Conservation (phyloP, 1,140 invertebrate species). For the Leucophenga varia region DNA sequence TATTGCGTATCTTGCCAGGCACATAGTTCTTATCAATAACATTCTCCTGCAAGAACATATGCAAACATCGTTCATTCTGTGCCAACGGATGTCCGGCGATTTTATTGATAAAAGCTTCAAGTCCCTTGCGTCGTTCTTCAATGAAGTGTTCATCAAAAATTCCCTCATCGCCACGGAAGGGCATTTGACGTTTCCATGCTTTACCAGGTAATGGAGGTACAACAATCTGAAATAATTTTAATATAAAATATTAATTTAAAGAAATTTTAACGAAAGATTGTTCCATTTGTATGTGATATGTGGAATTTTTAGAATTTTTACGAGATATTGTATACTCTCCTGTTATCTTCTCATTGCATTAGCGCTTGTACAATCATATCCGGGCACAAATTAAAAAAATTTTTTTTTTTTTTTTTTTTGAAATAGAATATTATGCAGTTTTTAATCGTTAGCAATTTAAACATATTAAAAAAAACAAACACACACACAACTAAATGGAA, state of each 20-base stretch:
- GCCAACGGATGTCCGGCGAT: conserved; percentile 99
- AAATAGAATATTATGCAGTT: too few relatives aligned
- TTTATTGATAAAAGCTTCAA: conserved; percentile 99
- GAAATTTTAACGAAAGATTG: too few relatives aligned
- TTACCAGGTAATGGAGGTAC: conserved; percentile 97
- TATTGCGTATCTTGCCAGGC: conserved; percentile 98
- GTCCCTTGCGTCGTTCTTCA: conserved; percentile 95
- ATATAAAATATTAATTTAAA: neutral
- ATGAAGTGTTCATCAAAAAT: conserved; percentile 99
- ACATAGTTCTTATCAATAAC: conserved; percentile 99
- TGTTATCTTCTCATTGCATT: too few relatives aligned
- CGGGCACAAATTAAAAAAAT: too few relatives aligned
- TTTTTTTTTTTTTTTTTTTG: too few relatives aligned
- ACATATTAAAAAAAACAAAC: neutral
- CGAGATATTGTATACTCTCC: too few relatives aligned
- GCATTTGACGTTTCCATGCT: conserved; percentile 96
- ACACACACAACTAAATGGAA: too few relatives aligned
- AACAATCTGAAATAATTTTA: conserved; percentile 75
- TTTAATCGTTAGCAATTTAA: too few relatives aligned
- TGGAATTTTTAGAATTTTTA: too few relatives aligned
- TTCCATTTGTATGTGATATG: too few relatives aligned
- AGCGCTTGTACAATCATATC: too few relatives aligned
- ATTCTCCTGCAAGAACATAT: conserved; percentile 98
- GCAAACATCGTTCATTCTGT: conserved; percentile 98
- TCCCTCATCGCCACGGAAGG: conserved; percentile 97